Conservation (phyloP, 2,888 invertebrate genomes). For the Mimumesa dahlbomi region DNA sequence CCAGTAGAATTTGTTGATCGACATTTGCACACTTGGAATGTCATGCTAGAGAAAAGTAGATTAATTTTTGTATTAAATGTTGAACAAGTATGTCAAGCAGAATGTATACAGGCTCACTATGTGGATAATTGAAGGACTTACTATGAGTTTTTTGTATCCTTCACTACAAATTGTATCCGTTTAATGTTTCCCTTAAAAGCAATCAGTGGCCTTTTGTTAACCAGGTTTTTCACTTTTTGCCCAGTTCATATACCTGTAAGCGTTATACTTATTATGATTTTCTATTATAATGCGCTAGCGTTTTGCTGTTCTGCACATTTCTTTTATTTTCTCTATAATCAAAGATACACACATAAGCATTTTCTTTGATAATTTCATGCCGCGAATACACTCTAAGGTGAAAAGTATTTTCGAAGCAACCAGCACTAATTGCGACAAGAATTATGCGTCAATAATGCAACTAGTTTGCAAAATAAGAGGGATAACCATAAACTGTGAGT, state of each 20-base stretch:
- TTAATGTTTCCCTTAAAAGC: slow-evolving; percentile 15
- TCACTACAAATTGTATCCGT: slow-evolving; percentile 20
- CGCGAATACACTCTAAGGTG: not conserved
- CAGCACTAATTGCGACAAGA: not conserved
- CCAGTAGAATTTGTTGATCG: slow-evolving; percentile 60
- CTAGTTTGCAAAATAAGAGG: not conserved
- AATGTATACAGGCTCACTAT: slow-evolving; percentile 34
- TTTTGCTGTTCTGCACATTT: not conserved
- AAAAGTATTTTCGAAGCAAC: slow-evolving; percentile 7
- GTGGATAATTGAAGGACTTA: slow-evolving; percentile 26
- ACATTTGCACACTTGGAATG: slow-evolving; percentile 62
- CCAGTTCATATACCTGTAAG: slow-evolving; percentile 4
- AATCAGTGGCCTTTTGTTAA: slow-evolving; percentile 14
- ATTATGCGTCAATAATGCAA: slow-evolving; percentile 1
- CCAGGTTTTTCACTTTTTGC: slow-evolving; percentile 17
- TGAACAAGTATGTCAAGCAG: slow-evolving; percentile 47
- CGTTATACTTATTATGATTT: slow-evolving; percentile 18
- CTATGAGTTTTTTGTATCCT: slow-evolving; percentile 24
- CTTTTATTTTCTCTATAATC: slow-evolving; percentile 16
- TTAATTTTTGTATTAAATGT: slow-evolving; percentile 74
- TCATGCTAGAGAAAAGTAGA: slow-evolving; percentile 66
- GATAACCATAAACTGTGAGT: not conserved
- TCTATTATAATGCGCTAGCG: slow-evolving; percentile 11
- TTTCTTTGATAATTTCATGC: slow-evolving; percentile 5
- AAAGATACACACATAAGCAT: not conserved